Base-by-base conservation (phyloP, 92 coral and sea anemone species). In the Phymanthus crucifer region DNA sequence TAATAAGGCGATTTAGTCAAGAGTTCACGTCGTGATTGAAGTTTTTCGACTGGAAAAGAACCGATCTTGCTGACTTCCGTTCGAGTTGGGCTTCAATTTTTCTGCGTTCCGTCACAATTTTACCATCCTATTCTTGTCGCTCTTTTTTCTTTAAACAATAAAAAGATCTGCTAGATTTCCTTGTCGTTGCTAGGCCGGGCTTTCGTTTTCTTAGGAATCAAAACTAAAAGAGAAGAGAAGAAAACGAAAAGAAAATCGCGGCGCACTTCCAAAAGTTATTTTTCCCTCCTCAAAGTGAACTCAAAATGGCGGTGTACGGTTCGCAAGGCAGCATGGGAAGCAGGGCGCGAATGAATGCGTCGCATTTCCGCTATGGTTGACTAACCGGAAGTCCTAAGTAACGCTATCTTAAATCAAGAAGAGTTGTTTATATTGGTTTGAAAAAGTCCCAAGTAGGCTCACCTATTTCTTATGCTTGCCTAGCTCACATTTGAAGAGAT, bases 261-360 rank as follows among this genome's bases (percentile, higher is more conserved):
- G 66, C 27, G 77, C 86, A 82, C 47, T 82, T 82, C 80, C 65
- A 61, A 73, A 75, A 69, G 73, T 72, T 40, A 82, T 82, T 75
- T 82, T 82, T 82, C 77, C 65, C 86, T 61, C 74, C 40, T 57
- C 66, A 79, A 73, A 74, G 19, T 50, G 81, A 84, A 86, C 67
- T 70, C 87, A 92, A 92, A 79, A 92, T 92, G 97, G 97, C 97
- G 91, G 91, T 86, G 74, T 40, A 21, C 52, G 65, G 84, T 78
- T 84, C 93, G 81, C 52, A 34, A 23, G 69, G 97, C 86, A 86
- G 74, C 75, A 65, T 75, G 91, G 84, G 87, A 80, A 78, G 81
- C 78, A 86, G 90, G 97, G 97, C 86, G 91, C 93, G 93, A 86
- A 79, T 83, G 84, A 66, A 80, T 80, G 84, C 66, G 66, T 80